phyloP scores from a whole-genome alignment of 2,113 vertebrate species.

The Odocoileus virginianus region DNA sequence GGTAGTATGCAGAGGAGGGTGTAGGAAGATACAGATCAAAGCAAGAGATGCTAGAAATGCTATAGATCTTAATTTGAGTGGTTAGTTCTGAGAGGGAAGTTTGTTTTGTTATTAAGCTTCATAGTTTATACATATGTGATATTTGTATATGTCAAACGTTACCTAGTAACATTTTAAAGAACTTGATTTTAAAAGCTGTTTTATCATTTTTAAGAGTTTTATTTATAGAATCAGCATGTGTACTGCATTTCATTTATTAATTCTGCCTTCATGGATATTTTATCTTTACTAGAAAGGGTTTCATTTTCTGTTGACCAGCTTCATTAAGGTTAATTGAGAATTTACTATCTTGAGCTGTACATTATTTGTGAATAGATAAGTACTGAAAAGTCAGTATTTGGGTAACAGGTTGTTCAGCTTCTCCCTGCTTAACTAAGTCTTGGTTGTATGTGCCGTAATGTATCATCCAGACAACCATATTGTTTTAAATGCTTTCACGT shows the following conservation, averaged over 20 bases:
- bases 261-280: neutral
- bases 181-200: neutral
- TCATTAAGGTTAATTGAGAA: constrained; percentile 15
- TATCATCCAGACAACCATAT: neutral
- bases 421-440: neutral
- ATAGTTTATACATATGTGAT: neutral
- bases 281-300: neutral
- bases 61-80: neutral
- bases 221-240: neutral
- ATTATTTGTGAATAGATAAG: neutral
- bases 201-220: neutral
- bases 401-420: neutral
- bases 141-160: neutral
- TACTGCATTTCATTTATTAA: neutral
- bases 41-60: neutral
- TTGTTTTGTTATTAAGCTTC: neutral
- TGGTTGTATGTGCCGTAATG: neutral
- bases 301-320: neutral
- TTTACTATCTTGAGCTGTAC: neutral
- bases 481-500: constrained; percentile 22
- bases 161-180: neutral
- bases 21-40: neutral
- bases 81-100: neutral
- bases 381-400: neutral
- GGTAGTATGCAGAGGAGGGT: neutral